phyloP scores from a whole-genome alignment of 2,113 vertebrate species.

The Menidia beryllina region DNA sequence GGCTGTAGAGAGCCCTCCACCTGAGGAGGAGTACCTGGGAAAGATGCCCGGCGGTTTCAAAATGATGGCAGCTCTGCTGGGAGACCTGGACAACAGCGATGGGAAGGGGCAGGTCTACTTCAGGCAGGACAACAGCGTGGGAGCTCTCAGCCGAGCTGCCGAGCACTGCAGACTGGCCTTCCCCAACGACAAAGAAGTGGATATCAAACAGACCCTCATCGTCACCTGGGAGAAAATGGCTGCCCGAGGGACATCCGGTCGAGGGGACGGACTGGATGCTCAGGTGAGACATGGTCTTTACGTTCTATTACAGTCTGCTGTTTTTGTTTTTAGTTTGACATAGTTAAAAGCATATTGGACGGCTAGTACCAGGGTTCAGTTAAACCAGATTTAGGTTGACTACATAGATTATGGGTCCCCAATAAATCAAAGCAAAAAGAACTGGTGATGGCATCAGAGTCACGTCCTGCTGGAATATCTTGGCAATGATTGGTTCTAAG shows the following conservation, averaged over 20 bases:
- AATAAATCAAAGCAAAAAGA: too few relatives aligned
- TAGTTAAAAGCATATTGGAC: too few relatives aligned
- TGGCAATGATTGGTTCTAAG: too few relatives aligned
- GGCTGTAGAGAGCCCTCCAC: slow-evolving; percentile 77
- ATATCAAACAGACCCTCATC: slow-evolving; percentile 79
- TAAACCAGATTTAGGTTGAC: too few relatives aligned
- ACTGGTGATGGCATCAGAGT: too few relatives aligned
- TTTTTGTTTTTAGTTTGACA: too few relatives aligned
- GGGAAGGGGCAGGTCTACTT: slow-evolving; percentile 86
- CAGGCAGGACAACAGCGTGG: slow-evolving; percentile 83
- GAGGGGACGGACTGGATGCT: slow-evolving; percentile 63
- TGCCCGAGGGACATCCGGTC: slow-evolving; percentile 62
- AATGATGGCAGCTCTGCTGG: slow-evolving; percentile 87
- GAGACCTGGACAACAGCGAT: slow-evolving; percentile 88
- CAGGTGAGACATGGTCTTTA: slow-evolving; percentile 75
- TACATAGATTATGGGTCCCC: too few relatives aligned
- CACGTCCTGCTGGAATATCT: too few relatives aligned
- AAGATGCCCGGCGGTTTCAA: slow-evolving; percentile 86
- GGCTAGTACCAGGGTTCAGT: too few relatives aligned
- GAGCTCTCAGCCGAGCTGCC: slow-evolving; percentile 69
- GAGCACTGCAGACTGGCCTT: slow-evolving; percentile 84
- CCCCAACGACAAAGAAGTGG: slow-evolving; percentile 72
- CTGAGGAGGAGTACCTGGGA: slow-evolving; percentile 83
- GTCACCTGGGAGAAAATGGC: slow-evolving; percentile 91
- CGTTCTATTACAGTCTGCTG: not conserved